Conservation (phyloP, 2,888 invertebrate genomes). For the Aporophyla nigra region DNA sequence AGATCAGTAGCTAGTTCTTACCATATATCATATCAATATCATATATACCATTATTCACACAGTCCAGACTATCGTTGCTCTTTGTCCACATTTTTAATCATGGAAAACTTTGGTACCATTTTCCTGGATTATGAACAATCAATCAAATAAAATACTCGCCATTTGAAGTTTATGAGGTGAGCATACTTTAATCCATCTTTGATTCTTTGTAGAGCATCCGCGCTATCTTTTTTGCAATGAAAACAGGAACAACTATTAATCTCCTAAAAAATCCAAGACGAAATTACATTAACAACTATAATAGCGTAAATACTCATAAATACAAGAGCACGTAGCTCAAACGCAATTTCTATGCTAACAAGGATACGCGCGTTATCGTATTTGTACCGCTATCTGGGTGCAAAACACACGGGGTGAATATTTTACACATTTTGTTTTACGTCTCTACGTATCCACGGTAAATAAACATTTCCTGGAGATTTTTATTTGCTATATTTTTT, state of each 20-base stretch:
- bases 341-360: constrained; percentile 80
- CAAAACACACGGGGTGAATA: constrained; percentile 79
- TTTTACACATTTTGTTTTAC: constrained; percentile 74
- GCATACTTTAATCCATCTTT: not conserved
- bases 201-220: not conserved
- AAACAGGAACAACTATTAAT: not conserved
- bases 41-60: too few species aligned
- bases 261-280: constrained; percentile 31
- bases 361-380: constrained; percentile 76
- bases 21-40: too few species aligned
- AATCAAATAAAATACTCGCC: not conserved
- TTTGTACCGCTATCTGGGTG: constrained; percentile 74
- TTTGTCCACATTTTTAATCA: not conserved
- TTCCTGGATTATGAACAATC: not conserved
- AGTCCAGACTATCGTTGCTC: too few species aligned
- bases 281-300: constrained; percentile 60
- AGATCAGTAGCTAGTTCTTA: too few species aligned
- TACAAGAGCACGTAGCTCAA: constrained; percentile 63
- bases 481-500: constrained; percentile 66
- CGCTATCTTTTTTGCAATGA: not conserved
- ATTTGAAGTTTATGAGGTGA: not conserved
- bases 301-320: constrained; percentile 63
- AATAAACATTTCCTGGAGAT: constrained; percentile 67
- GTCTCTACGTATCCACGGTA: constrained; percentile 66
- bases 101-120: not conserved